Evolutionary conservation across 2,888 invertebrate genomes (phyloP), one percentile per base, ranked within the genome.

Genomic region (Nomada hirtipes): DNA sequence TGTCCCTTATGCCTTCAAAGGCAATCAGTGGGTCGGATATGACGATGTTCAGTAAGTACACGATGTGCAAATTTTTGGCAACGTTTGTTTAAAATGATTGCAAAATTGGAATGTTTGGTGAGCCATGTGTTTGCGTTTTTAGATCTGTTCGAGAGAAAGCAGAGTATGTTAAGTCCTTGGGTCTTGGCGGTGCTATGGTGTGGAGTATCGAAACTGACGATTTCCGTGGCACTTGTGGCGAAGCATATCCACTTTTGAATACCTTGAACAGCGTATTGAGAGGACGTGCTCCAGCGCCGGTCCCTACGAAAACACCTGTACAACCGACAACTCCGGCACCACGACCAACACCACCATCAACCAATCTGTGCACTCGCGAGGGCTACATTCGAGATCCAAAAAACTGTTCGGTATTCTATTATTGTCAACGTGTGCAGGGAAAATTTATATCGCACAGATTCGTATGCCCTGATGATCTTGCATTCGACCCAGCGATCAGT

Each of bases 171-270:
- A 89, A 91, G 4, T 52, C 85, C 0, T 59, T 85, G 61, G 91
- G 90, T 53, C 91, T 96, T 71, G 95, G 94, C 71, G 97, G 97
- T 42, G 94, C 95, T 0, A 97, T 97, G 97, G 90, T 97, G 0
- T 98, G 97, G 97, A 96, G 97, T 60, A 94, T 97, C 13, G 98
- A 98, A 91, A 96, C 96, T 7, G 97, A 97, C 88, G 97, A 97
- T 90, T 97, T 97, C 89, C 94, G 91, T 15, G 97, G 96, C 0
- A 86, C 91, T 0, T 97, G 97, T 87, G 95, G 96, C 0, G 94
- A 94, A 52, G 94, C 94, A 64, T 96, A 95, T 92, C 96, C 96
- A 0, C 92, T 97, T 7, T 89, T 97, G 20, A 95, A 92, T 47
- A 93, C 95, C 10, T 95, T 97, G 63, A 96, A 96, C 84, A 71